Percentiles rank a stretch among this genome's conserved stretches.
phyloP scores from a whole-genome alignment of 2,113 vertebrate species.

The Lagenorhynchus albirostris region DNA sequence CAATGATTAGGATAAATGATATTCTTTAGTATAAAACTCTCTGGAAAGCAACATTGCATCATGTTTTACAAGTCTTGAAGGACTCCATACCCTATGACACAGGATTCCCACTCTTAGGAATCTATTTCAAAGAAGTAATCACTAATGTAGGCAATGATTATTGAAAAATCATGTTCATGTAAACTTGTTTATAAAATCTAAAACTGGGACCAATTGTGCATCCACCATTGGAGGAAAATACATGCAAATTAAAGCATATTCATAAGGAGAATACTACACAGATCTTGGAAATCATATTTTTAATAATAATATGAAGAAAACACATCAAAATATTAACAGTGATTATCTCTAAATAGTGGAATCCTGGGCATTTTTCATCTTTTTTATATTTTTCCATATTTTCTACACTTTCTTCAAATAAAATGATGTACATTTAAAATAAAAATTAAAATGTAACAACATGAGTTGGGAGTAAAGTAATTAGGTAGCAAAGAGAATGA shows the following conservation, averaged over 20 bases:
- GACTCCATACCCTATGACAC: background rate
- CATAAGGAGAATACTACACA: background rate
- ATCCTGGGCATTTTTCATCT: background rate
- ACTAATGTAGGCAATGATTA: background rate
- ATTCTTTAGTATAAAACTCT: background rate
- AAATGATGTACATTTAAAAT: background rate
- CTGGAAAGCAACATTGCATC: background rate
- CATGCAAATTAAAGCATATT: background rate
- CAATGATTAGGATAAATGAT: background rate
- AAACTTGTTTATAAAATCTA: background rate
- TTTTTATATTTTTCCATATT: background rate
- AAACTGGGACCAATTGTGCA: background rate
- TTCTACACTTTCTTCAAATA: background rate
- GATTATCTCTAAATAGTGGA: background rate
- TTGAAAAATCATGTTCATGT: background rate
- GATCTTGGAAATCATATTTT: background rate
- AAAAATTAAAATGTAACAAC: background rate
- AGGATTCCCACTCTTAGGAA: background rate
- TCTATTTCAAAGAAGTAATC: background rate
- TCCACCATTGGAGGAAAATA: background rate
- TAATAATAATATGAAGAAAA: background rate
- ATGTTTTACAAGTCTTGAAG: background rate
- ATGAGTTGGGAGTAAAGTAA: background rate
- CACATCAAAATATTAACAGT: background rate
- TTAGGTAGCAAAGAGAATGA: background rate